Evolutionary conservation across 1,140 invertebrate species (phyloP).

Genomic region (Neodiprion virginianus): DNA sequence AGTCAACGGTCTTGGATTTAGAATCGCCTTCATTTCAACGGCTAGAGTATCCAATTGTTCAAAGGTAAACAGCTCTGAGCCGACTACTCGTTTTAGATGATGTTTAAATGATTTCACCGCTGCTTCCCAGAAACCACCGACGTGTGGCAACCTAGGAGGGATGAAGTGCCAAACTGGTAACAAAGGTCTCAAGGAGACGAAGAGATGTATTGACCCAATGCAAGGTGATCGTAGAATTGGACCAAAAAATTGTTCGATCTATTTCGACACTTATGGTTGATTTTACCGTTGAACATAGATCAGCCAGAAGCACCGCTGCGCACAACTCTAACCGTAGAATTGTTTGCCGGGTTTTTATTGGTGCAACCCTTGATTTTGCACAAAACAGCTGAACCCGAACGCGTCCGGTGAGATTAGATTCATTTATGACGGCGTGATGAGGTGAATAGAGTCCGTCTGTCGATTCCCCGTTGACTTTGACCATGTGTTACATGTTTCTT

Average conservation of each 20-base stretch:
- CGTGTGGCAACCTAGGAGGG: neutral
- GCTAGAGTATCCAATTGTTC: conserved; percentile 30
- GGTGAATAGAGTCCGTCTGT: neutral
- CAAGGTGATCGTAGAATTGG: too few relatives aligned
- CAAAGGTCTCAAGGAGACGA: too few relatives aligned
- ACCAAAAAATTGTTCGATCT: too few relatives aligned
- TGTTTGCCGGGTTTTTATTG: too few relatives aligned
- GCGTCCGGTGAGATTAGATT: conserved; percentile 4
- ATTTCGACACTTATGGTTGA: too few relatives aligned
- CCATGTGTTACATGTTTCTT: neutral
- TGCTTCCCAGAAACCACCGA: neutral
- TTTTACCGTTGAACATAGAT: too few relatives aligned
- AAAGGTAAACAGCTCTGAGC: conserved; percentile 20
- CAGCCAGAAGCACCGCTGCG: too few relatives aligned
- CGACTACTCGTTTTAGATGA: neutral
- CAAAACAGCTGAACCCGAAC: conserved; percentile 19
- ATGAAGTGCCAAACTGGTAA: neutral
- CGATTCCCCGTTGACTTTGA: neutral
- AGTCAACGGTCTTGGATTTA: conserved; percentile 33
- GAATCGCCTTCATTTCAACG: conserved; percentile 24
- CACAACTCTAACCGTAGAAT: too few relatives aligned
- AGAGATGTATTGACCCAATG: too few relatives aligned
- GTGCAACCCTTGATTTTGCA: conserved; percentile 28
- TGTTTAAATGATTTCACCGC: neutral
- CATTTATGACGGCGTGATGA: neutral